phyloP scores from a whole-genome alignment of 2,797 vertebrate genomes.

The Sebastes dallii region DNA sequence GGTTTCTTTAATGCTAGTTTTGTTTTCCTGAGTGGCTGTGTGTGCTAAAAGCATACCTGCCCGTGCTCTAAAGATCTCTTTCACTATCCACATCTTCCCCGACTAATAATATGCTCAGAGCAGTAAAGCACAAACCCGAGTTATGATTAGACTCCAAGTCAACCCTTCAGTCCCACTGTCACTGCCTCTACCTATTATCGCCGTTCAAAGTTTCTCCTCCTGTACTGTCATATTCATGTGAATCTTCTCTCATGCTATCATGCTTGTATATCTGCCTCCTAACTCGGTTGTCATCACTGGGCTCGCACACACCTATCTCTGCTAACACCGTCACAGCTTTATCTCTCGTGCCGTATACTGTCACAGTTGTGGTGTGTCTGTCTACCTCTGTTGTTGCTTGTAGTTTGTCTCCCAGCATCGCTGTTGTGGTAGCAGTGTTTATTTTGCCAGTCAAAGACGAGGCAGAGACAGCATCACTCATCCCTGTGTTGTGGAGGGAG shows the following conservation, averaged over 20 bases:
- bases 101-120: conserved; percentile 10
- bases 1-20: conserved; percentile 32
- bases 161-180: conserved; percentile 16
- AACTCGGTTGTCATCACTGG: conserved; percentile 55
- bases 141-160: conserved; percentile 14
- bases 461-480: conserved; percentile 67
- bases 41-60: conserved; percentile 10
- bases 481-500: conserved; percentile 45
- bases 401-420: conserved; percentile 66
- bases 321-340: conserved; percentile 58
- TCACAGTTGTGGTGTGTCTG: conserved; percentile 62
- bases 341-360: conserved; percentile 49
- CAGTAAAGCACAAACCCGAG: not conserved
- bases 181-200: conserved; percentile 6
- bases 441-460: conserved; percentile 72
- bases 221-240: conserved; percentile 36
- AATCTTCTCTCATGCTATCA: conserved; percentile 36
- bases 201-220: conserved; percentile 38
- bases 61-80: conserved; percentile 1
- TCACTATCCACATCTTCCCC: not conserved
- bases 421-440: conserved; percentile 67
- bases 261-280: conserved; percentile 47
- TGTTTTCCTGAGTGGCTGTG: conserved; percentile 6
- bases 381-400: conserved; percentile 60
- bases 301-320: conserved; percentile 38